Conservation (phyloP, 1,140 invertebrate genomes). For the Cryptotermes secundus region DNA sequence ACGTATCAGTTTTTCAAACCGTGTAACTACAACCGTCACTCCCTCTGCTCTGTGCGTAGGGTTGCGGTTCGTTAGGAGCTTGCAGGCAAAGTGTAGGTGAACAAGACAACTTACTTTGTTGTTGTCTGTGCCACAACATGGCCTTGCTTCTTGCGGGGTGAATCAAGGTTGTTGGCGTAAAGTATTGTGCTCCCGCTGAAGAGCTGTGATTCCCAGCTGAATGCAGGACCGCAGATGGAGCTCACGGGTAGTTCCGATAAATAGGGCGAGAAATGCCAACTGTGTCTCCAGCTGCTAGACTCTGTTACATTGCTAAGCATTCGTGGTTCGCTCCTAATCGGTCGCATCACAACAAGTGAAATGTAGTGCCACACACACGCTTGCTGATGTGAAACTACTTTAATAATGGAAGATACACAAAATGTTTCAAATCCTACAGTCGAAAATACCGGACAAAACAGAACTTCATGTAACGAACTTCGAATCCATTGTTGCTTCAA, state of each 20-base stretch:
- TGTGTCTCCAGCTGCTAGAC: constrained; percentile 34
- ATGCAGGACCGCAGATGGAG: constrained; percentile 9
- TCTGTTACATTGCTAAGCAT: constrained; percentile 26
- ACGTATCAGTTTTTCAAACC: no score
- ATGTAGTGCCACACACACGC: background rate
- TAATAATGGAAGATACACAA: no score
- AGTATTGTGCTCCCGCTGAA: background rate
- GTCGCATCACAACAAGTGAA: background rate
- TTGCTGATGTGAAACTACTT: no score
- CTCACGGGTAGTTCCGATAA: constrained; percentile 19
- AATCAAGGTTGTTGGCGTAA: no score
- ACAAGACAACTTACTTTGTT: background rate
- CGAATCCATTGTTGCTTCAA: background rate
- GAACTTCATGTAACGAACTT: background rate
- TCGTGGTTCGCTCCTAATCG: constrained; percentile 6
- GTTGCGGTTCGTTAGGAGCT: background rate
- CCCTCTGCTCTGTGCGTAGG: background rate
- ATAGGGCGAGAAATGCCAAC: constrained; percentile 38
- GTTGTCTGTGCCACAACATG: background rate
- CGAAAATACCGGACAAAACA: background rate
- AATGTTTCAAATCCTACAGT: no score
- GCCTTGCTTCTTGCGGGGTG: background rate
- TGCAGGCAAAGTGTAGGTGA: no score
- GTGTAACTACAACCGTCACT: no score
- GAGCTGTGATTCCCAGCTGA: constrained; percentile 23